phyloP scores from a whole-genome alignment of 2,797 vertebrate genomes.

The Hipposideros larvatus region DNA sequence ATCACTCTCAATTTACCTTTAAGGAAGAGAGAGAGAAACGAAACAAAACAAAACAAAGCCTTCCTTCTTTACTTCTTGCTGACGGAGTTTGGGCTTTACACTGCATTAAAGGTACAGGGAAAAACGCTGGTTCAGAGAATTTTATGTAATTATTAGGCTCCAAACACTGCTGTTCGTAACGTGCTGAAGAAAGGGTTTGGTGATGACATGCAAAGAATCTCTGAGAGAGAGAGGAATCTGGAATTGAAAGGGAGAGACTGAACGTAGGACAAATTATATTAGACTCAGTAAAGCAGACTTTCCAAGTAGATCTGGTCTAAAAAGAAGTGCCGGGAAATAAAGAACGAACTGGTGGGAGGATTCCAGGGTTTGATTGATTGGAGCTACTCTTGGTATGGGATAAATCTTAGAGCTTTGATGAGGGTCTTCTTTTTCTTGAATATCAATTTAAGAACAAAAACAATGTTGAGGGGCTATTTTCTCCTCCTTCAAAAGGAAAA shows the following conservation, averaged over 20 bases:
- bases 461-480: not conserved
- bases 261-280: not conserved
- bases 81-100: not conserved
- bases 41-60: not conserved
- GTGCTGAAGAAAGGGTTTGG: not conserved
- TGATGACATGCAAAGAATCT: not conserved
- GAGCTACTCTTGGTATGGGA: not conserved
- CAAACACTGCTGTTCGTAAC: not conserved
- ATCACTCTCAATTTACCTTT: constrained; percentile 4
- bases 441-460: constrained; percentile 58
- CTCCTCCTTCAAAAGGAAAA: constrained; percentile 67
- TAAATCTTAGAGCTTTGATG: not conserved
- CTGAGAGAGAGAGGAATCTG: not conserved
- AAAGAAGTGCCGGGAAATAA: not conserved
- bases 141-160: not conserved
- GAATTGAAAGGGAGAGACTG: not conserved
- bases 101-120: not conserved
- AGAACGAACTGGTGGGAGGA: not conserved
- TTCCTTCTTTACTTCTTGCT: not conserved
- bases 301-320: not conserved
- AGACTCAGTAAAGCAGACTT: not conserved
- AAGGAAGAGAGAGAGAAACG: not conserved
- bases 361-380: not conserved
- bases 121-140: not conserved
- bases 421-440: constrained; percentile 9